phyloP scores from a whole-genome alignment of 2,797 vertebrate genomes.

The Catostomus latipinnis region DNA sequence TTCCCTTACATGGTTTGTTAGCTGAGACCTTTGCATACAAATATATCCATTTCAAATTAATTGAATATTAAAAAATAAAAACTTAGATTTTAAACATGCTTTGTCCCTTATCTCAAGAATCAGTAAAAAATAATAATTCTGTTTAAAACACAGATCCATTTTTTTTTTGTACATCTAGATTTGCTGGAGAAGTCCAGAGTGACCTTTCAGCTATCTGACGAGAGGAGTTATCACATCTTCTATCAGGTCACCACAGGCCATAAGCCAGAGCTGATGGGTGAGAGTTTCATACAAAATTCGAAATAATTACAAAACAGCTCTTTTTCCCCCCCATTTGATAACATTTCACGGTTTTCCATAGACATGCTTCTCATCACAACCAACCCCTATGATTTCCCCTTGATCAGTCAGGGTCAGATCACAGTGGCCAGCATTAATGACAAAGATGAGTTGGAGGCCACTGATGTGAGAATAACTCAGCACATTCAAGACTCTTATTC shows the following conservation, averaged over 20 bases:
- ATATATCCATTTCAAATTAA: too few relatives aligned
- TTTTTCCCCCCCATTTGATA: background rate
- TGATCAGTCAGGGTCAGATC: constrained; percentile 76
- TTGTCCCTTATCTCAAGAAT: too few relatives aligned
- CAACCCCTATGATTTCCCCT: constrained; percentile 84
- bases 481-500: background rate
- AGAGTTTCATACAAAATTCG: constrained; percentile 1
- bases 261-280: constrained; percentile 84
- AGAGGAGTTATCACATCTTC: constrained; percentile 86
- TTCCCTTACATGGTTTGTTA: too few relatives aligned
- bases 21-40: too few relatives aligned
- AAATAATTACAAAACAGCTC: background rate
- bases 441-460: constrained; percentile 83
- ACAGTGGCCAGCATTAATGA: constrained; percentile 78
- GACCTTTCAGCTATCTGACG: constrained; percentile 82
- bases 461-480: constrained; percentile 77
- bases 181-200: constrained; percentile 83
- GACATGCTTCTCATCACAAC: constrained; percentile 86
- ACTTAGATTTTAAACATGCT: too few relatives aligned
- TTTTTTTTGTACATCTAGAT: constrained; percentile 26
- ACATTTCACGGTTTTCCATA: constrained; percentile 55
- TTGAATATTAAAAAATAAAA: too few relatives aligned
- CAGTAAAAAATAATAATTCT: too few relatives aligned
- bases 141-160: too few relatives aligned
- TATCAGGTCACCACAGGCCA: constrained; percentile 85